phyloP scores from a whole-genome alignment of 2,888 invertebrate species.

The Minunthozetes semirufus region DNA sequence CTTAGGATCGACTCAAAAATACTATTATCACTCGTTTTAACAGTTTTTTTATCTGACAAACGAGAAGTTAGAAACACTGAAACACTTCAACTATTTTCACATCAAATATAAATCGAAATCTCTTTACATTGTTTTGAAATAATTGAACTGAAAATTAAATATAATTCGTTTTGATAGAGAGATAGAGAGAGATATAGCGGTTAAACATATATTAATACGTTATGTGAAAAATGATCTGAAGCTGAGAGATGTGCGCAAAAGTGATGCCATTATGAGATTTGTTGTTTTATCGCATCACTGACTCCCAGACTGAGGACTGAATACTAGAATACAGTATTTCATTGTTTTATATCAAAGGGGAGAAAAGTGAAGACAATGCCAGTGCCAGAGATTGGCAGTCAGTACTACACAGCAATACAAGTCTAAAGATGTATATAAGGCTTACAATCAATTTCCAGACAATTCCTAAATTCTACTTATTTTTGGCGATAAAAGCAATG shows the following conservation, averaged over 20 bases:
- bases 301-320: not conserved
- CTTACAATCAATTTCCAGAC: conserved; percentile 14
- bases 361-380: conserved; percentile 3
- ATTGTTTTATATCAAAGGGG: conserved; percentile 25
- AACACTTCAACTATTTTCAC: not conserved
- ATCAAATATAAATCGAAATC: not conserved
- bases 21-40: not conserved
- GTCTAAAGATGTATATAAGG: conserved; percentile 9
- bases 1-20: not conserved
- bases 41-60: too few species aligned
- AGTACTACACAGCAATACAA: not conserved
- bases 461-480: not conserved
- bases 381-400: not conserved
- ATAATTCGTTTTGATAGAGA: not conserved
- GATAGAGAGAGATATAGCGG: not conserved
- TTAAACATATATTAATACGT: conserved; percentile 9
- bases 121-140: not conserved
- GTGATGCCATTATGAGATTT: conserved; percentile 7
- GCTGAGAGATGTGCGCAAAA: conserved; percentile 5
- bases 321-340: conserved; percentile 1
- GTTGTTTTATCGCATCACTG: conserved; percentile 23
- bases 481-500: conserved; percentile 10
- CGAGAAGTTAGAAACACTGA: not conserved
- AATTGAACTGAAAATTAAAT: not conserved
- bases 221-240: not conserved